phyloP scores from a whole-genome alignment of 2,797 vertebrate genomes.

The Chanos chanos region DNA sequence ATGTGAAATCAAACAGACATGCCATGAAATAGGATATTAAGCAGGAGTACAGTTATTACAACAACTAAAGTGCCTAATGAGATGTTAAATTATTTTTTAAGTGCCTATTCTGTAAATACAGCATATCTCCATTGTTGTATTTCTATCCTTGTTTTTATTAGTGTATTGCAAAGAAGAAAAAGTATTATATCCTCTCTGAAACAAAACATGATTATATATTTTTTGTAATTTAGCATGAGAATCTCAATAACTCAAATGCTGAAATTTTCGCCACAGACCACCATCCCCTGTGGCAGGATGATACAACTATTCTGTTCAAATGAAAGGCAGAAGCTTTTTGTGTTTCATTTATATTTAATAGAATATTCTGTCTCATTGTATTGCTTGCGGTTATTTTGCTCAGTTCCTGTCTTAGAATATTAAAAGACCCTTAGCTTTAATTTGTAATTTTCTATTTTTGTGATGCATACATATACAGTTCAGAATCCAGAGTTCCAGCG shows the following conservation, averaged over 20 bases:
- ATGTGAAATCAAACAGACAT: constrained; percentile 36
- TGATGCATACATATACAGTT: no score
- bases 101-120: constrained; percentile 27
- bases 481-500: no score
- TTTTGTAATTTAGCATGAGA: constrained; percentile 21
- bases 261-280: no score
- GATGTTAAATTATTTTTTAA: constrained; percentile 33
- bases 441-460: no score
- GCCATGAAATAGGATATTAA: constrained; percentile 29
- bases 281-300: no score
- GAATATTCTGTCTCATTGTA: background rate
- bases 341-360: background rate
- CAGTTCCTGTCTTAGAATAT: background rate
- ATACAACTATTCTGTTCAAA: no score
- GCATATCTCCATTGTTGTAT: no score
- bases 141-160: no score
- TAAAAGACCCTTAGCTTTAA: no score
- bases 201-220: background rate
- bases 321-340: no score
- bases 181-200: constrained; percentile 31
- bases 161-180: no score
- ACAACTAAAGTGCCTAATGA: constrained; percentile 23
- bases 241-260: background rate
- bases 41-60: constrained; percentile 27
- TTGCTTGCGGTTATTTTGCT: background rate